Conservation (phyloP, 2,888 invertebrate species). For the Philereme transversata region DNA sequence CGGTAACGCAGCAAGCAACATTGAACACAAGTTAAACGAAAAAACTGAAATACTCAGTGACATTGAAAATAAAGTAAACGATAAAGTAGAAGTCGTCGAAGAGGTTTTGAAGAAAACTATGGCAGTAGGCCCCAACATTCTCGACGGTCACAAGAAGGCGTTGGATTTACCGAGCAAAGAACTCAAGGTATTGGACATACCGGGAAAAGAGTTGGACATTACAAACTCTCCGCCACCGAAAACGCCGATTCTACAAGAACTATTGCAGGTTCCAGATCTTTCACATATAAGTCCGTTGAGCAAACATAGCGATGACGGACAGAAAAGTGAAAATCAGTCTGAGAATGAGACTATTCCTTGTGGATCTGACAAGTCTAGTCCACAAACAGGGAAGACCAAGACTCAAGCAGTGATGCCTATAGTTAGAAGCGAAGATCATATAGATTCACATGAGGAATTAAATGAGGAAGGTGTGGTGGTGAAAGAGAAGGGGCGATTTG, state of each 20-base stretch:
- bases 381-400: constrained; percentile 70
- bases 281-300: constrained; percentile 72
- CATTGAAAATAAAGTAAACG: constrained; percentile 50
- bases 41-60: constrained; percentile 23
- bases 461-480: constrained; percentile 67
- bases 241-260: constrained; percentile 71
- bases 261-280: constrained; percentile 71
- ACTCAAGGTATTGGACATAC: constrained; percentile 56
- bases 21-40: constrained; percentile 24
- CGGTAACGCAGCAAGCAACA: constrained; percentile 19
- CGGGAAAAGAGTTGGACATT: constrained; percentile 63
- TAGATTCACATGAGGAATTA: constrained; percentile 56
- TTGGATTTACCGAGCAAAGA: constrained; percentile 64
- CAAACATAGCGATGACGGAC: constrained; percentile 74
- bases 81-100: constrained; percentile 65
- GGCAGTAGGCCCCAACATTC: constrained; percentile 56
- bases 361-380: constrained; percentile 78
- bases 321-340: constrained; percentile 74
- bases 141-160: constrained; percentile 61
- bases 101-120: constrained; percentile 67
- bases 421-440: constrained; percentile 73
- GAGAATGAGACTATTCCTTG: constrained; percentile 80
- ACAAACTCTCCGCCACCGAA: constrained; percentile 75
- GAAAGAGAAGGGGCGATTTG: constrained; percentile 72
- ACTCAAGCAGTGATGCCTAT: constrained; percentile 80